Base-by-base conservation (phyloP, 2,797 vertebrate species). In the Threskiornis aethiopicus region DNA sequence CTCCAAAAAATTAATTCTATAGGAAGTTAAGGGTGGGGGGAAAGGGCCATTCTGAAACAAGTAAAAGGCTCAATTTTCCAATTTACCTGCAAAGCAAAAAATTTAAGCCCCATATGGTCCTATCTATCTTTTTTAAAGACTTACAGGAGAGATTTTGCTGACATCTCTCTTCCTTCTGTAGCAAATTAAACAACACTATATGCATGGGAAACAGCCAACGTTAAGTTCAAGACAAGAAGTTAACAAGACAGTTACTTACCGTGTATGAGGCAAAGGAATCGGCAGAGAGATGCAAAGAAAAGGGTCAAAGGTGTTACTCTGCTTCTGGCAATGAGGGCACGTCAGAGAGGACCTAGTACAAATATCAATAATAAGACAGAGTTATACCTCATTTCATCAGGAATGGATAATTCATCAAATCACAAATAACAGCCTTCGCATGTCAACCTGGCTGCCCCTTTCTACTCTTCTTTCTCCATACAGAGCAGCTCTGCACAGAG, bases 261-360 rank as follows among this genome's bases (percentile, higher is more conserved):
- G 98, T 24, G 99, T 99, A 85, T 99, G 99, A 88, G 99, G 99
- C 96, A 99, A 98, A 29, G 99, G 99, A 96, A 99, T 99, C 8
- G 99, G 99, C 97, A 99, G 97, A 62, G 99, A 99, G 98, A 99
- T 99, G 97, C 99, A 99, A 59, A 99, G 99, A 96, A 99, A 99
- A 59, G 99, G 99, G 97, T 99, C 99, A 70, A 99, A 99, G 12
- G 99, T 99, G 97, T 99, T 99, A 98, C 99, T 99, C 98, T 99
- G 99, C 97, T 99, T 99, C 98, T 99, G 99, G 98, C 99, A 99
- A 97, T 99, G 99, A 64, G 99, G 99, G 91, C 99, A 99, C 13
- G 99, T 99, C 97, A 99, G 98, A 57, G 99, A 99, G 15, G 99
- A 99, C 98, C 99, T 99, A 95, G 76, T 26, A 78, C 31, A 41